Conservation (phyloP, 2,797 vertebrate genomes). For the Bufotes viridis region DNA sequence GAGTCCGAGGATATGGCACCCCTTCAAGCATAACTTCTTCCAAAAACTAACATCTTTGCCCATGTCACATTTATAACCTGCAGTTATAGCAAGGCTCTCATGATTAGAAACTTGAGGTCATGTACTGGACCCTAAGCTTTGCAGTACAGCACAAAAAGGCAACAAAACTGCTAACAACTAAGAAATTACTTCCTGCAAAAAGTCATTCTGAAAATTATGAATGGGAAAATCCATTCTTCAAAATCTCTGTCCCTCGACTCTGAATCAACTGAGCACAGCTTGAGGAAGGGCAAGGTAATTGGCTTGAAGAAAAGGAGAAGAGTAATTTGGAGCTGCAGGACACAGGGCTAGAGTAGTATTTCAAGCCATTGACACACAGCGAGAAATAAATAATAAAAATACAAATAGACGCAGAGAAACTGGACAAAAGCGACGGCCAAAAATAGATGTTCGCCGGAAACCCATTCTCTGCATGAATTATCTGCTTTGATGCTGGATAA, state of each 20-base stretch:
- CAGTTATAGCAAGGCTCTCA: no score
- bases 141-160: not conserved
- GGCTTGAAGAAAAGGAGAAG: not conserved
- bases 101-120: no score
- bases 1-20: no score
- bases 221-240: conserved; percentile 6
- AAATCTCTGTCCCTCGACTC: not conserved
- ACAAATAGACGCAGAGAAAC: not conserved
- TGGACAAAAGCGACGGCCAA: conserved; percentile 24
- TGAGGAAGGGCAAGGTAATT: not conserved
- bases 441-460: conserved; percentile 48
- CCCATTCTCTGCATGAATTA: conserved; percentile 2
- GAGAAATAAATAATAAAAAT: not conserved
- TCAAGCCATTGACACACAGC: conserved; percentile 1
- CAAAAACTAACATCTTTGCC: no score
- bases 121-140: no score
- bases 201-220: not conserved
- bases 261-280: not conserved
- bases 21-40: no score
- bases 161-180: not conserved
- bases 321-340: conserved; percentile 40
- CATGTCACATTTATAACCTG: no score
- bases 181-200: not conserved
- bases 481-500: conserved; percentile 11
- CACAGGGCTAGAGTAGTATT: not conserved